A percentile compares a stretch with the other conserved stretches of the same genome.
phyloP scores from a whole-genome alignment of 2,113 vertebrate species.

The Catagonus wagneri region DNA sequence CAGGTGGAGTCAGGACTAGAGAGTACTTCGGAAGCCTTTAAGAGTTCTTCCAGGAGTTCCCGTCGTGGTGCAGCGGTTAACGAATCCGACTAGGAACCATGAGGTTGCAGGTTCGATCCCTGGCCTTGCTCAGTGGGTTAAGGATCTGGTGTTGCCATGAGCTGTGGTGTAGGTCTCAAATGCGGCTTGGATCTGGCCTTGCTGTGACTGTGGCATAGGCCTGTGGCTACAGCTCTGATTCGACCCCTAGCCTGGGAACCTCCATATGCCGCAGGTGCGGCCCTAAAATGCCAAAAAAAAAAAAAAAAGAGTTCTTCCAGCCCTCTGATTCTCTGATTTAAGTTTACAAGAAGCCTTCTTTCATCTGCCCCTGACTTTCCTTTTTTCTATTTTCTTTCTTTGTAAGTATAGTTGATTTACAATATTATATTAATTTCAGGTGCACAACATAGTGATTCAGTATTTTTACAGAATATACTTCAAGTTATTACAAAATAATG shows the following conservation, averaged over 20 bases:
- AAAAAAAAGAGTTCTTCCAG: background rate
- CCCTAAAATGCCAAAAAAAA: too few species aligned
- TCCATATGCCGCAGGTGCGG: too few species aligned
- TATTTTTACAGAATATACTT: background rate
- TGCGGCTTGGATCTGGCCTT: too few species aligned
- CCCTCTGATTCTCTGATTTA: conserved; percentile 18
- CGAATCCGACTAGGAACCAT: too few species aligned
- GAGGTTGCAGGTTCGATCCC: too few species aligned
- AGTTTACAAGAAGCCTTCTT: background rate
- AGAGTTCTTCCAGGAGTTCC: conserved; percentile 7
- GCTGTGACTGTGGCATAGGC: too few species aligned
- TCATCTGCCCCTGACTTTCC: background rate
- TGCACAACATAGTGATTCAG: background rate
- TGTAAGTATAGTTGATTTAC: background rate
- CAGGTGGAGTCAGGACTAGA: background rate
- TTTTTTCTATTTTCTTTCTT: background rate
- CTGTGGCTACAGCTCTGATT: too few species aligned
- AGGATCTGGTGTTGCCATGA: too few species aligned
- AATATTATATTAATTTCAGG: background rate
- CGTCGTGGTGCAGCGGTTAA: too few species aligned
- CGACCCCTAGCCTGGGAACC: too few species aligned
- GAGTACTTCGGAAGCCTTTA: background rate
- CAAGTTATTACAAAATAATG: background rate
- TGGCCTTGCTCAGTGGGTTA: too few species aligned
- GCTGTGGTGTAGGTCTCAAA: too few species aligned